These are phyloP conservation scores for Drosophila trichaetosa DNA, from an alignment of 2,888 invertebrate species.

Conservation along the genomic window DNA sequence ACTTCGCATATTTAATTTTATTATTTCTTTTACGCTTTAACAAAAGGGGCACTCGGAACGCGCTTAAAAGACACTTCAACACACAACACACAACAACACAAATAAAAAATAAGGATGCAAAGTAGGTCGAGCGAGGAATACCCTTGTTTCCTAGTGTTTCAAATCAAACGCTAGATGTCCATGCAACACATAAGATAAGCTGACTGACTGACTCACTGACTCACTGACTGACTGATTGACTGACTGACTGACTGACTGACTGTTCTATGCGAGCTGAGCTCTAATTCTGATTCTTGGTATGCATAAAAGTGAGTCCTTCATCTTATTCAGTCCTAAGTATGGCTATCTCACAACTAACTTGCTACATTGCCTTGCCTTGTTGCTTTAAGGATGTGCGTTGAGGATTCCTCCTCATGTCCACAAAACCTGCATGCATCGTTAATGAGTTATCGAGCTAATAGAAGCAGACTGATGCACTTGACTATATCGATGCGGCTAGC, in stretches of 20 bases:
- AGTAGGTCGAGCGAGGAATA: slow-evolving; percentile 1
- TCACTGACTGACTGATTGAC: no score
- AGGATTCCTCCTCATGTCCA: no score
- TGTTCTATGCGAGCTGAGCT: not conserved
- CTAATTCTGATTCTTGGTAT: not conserved
- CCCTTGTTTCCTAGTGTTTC: not conserved
- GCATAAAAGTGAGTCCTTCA: not conserved
- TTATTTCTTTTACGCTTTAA: slow-evolving; percentile 47
- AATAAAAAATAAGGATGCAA: not conserved
- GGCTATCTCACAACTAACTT: not conserved
- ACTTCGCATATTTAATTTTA: slow-evolving; percentile 76
- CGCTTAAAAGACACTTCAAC: slow-evolving; percentile 48
- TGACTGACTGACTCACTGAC: no score
- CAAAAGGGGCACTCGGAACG: slow-evolving; percentile 31
- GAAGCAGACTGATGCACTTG: no score
- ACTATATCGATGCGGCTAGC: not conserved
- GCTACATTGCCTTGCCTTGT: no score
- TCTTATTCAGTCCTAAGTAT: not conserved
- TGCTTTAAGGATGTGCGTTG: no score
- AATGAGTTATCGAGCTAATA: not conserved
- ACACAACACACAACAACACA: slow-evolving; percentile 1
- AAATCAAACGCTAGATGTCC: not conserved
- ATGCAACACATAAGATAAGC: not conserved
- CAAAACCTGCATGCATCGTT: no score
- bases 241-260: no score